Base-by-base conservation (phyloP, 2,113 vertebrate genomes). In the zebrafish (Danio rerio) region DNA sequence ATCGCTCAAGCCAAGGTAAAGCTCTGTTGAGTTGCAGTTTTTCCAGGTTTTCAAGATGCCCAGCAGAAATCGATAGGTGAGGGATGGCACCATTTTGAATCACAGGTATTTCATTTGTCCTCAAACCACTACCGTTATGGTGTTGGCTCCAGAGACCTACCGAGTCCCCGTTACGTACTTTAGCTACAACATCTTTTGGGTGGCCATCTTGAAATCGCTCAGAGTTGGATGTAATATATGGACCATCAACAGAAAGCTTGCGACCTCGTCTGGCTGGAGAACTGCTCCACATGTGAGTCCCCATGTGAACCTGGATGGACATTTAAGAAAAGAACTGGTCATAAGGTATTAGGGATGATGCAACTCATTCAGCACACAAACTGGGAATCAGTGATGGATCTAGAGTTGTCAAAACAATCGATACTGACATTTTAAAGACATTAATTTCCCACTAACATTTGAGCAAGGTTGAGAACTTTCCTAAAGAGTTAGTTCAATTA, bases 211-310 rank as follows among this genome's bases (percentile, higher is more conserved):
- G 95, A 89, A 98, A 97, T 94, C 97, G 98, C 18, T 98, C 92
- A 31, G 96, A 93, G 91, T 96, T 99, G 88, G 96, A 94, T 90
- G 96, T 96, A 87, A 99, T 94, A 91, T 99, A 98, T 58, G 97
- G 96, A 70, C 96, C 96, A 18, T 99, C 98, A 82, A 99, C 96
- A 0, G 97, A 99, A 83, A 99, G 96, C 84, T 96, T 92, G 81
- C 96, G 95, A 85, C 97, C 97, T 80, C 98, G 95, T 78, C 98
- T 94, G 18, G 97, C 97, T 0, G 97, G 97, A 87, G 96, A 95
- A 78, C 96, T 98, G 90, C 97, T 99, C 98, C 97, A 99, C 98
- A 99, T 99, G 89, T 99, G 98, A 20, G 98, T 99, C 90, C 98
- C 98, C 98, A 99, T 98, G 90, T 99, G 98, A 89, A 99, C 98